These are phyloP conservation scores for Drosophila yakuba DNA, from an alignment of 1,140 invertebrate genomes.

Conservation along the genomic window DNA sequence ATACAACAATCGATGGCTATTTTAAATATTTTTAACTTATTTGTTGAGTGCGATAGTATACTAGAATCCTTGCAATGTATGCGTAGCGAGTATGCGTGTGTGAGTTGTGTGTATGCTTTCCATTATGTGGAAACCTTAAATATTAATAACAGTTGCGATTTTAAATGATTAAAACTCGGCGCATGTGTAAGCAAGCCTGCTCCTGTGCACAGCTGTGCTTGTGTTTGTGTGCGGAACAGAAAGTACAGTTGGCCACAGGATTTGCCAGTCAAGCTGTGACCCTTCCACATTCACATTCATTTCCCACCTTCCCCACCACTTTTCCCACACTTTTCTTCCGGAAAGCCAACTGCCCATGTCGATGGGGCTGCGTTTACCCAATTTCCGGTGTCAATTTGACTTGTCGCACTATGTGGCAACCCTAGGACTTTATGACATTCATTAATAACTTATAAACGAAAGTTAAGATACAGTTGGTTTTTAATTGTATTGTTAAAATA, in stretches of 20 bases:
- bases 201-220: conserved; percentile 1
- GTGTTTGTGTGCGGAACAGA: conserved; percentile 27
- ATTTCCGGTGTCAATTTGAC: conserved; percentile 46
- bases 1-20: too few species aligned
- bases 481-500: too few species aligned
- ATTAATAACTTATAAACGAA: neutral
- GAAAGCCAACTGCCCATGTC: conserved; percentile 11
- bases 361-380: conserved; percentile 23
- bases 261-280: conserved; percentile 58
- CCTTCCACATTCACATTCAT: neutral
- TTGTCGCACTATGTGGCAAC: conserved; percentile 15
- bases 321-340: neutral
- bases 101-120: conserved; percentile 19
- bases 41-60: neutral
- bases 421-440: conserved; percentile 25
- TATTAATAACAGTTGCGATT: conserved; percentile 83
- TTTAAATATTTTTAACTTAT: neutral
- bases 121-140: conserved; percentile 73
- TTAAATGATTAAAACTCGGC: conserved; percentile 82
- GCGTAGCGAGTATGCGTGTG: conserved; percentile 29
- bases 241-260: conserved; percentile 69
- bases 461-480: neutral
- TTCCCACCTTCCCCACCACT: neutral
- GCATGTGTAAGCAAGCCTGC: conserved; percentile 57
- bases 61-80: neutral